Evolutionary conservation across 2,797 vertebrate genomes (phyloP).

Genomic region (Galaxias olidus): DNA sequence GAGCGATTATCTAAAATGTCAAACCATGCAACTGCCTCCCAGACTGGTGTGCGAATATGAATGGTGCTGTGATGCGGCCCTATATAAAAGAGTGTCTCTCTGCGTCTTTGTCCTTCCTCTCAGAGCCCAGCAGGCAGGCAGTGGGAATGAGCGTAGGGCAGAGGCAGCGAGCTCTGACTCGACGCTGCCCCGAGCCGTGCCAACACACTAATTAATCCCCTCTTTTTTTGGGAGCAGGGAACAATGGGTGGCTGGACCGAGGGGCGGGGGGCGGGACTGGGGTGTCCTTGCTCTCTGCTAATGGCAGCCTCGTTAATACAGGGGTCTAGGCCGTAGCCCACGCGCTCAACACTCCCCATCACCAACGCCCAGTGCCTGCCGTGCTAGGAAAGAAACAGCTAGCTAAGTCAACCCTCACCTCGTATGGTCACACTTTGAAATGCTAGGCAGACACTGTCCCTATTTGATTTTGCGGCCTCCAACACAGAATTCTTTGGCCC

Average conservation of each 20-base stretch:
- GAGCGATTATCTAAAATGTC: slow-evolving; percentile 51
- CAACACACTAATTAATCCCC: slow-evolving; percentile 73
- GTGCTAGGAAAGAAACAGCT: too few relatives aligned
- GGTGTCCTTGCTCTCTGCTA: slow-evolving; percentile 56
- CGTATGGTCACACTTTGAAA: too few relatives aligned
- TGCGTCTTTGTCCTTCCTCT: slow-evolving; percentile 36
- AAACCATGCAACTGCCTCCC: slow-evolving; percentile 40
- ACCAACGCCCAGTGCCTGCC: slow-evolving; percentile 15
- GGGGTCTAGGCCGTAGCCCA: slow-evolving; percentile 64
- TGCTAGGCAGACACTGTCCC: too few relatives aligned
- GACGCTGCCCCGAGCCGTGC: slow-evolving; percentile 51
- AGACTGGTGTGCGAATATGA: slow-evolving; percentile 42
- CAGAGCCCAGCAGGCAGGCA: slow-evolving; percentile 48
- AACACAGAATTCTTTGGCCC: too few relatives aligned
- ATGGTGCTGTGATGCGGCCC: slow-evolving; percentile 29
- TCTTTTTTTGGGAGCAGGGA: slow-evolving; percentile 68
- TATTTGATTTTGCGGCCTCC: too few relatives aligned
- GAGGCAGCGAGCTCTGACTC: slow-evolving; percentile 54
- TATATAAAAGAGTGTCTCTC: slow-evolving; percentile 19
- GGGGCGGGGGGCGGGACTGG: slow-evolving; percentile 55
- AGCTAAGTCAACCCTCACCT: too few relatives aligned
- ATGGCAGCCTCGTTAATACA: slow-evolving; percentile 72
- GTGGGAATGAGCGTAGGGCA: slow-evolving; percentile 55
- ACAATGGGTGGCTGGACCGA: slow-evolving; percentile 71
- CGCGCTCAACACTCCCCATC: slow-evolving; percentile 64